A percentile compares a stretch with the other conserved stretches of the same genome.
Evolutionary conservation across 2,797 vertebrate species (phyloP).

Genomic region (Paedocypris micromegethes): DNA sequence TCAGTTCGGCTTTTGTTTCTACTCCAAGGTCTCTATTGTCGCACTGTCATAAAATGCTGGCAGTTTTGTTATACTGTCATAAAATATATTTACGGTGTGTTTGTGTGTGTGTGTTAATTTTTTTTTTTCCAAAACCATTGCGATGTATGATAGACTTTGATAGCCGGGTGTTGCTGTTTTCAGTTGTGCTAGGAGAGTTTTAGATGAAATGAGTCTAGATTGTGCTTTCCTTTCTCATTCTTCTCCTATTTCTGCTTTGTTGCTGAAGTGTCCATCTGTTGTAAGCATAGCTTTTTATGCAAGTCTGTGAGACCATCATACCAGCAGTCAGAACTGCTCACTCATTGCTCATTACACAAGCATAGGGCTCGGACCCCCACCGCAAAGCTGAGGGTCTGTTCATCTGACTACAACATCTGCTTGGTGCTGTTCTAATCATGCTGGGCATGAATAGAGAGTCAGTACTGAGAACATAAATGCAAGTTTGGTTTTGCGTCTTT

Average conservation of each 20-base stretch:
- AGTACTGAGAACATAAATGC: neutral
- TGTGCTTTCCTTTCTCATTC: slow-evolving; percentile 7
- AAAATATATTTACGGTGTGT: slow-evolving; percentile 1
- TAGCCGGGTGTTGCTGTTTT: slow-evolving; percentile 15
- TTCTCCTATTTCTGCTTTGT: slow-evolving; percentile 13
- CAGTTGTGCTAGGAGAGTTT: slow-evolving; percentile 15
- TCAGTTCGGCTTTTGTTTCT: slow-evolving; percentile 1
- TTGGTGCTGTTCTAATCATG: slow-evolving; percentile 19
- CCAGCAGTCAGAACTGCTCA: slow-evolving; percentile 7
- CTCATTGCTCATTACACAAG: slow-evolving; percentile 18
- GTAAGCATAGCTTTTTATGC: neutral
- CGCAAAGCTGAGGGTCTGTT: slow-evolving; percentile 20
- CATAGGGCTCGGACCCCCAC: slow-evolving; percentile 2
- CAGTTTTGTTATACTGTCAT: slow-evolving; percentile 20
- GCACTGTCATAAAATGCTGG: slow-evolving; percentile 5
- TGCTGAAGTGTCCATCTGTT: slow-evolving; percentile 36
- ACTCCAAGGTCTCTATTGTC: slow-evolving; percentile 12
- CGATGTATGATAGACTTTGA: slow-evolving; percentile 24
- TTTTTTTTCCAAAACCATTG: slow-evolving; percentile 8
- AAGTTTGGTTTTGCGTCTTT: slow-evolving; percentile 18
- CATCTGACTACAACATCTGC: slow-evolving; percentile 23
- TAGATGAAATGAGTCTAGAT: slow-evolving; percentile 24
- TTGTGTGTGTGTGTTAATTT: slow-evolving; percentile 6
- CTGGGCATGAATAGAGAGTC: slow-evolving; percentile 10
- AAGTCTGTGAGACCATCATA: slow-evolving; percentile 7